Evolutionary conservation across 2,113 vertebrate genomes (phyloP).

Genomic region (Oncorhynchus kisutch): DNA sequence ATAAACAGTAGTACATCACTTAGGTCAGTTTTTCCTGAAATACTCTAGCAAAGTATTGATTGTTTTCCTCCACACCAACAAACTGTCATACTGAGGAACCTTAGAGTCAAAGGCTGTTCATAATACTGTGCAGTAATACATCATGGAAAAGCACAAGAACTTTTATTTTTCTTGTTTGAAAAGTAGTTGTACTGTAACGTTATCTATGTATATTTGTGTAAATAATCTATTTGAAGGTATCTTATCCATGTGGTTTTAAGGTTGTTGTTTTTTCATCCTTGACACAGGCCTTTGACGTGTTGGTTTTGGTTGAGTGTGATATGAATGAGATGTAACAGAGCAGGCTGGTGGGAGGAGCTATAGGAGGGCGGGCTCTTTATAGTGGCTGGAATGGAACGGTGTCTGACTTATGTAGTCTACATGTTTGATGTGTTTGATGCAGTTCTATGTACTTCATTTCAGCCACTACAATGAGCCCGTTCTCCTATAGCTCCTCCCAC

Average conservation of each 20-base stretch:
- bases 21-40: constrained; percentile 29
- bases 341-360: too few species aligned
- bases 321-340: constrained; percentile 63
- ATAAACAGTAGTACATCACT: constrained; percentile 27
- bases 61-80: constrained; percentile 37
- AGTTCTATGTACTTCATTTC: too few species aligned
- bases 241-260: constrained; percentile 35
- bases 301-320: constrained; percentile 56
- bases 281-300: constrained; percentile 44
- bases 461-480: too few species aligned
- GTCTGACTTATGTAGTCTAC: too few species aligned
- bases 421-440: too few species aligned
- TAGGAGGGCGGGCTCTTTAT: too few species aligned
- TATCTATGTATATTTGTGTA: constrained; percentile 66
- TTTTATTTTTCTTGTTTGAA: constrained; percentile 36
- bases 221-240: constrained; percentile 62
- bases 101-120: constrained; percentile 15
- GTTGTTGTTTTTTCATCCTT: constrained; percentile 27
- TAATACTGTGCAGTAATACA: constrained; percentile 55
- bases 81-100: background rate
- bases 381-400: too few species aligned
- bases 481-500: too few species aligned
- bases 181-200: constrained; percentile 65
- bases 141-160: constrained; percentile 62
- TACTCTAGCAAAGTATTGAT: constrained; percentile 35